These are phyloP conservation scores for Neotoxoptera formosana DNA, from an alignment of 1,140 invertebrate species.

Conservation along the genomic window DNA sequence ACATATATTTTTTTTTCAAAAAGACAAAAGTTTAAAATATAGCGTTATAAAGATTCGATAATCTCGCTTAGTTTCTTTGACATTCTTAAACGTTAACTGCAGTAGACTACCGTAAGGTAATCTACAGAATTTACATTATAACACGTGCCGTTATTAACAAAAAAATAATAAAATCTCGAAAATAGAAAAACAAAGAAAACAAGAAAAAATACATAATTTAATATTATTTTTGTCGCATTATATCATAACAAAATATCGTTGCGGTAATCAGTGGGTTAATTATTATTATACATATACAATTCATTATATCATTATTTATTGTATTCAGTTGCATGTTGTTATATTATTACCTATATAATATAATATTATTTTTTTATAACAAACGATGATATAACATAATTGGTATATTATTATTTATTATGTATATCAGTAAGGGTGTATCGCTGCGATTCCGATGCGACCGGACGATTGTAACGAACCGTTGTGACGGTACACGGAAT, in stretches of 20 bases:
- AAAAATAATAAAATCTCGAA: neutral
- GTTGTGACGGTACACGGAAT: conserved; percentile 60
- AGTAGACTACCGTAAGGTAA: neutral
- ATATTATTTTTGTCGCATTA: neutral
- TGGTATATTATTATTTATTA: no score
- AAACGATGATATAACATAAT: neutral
- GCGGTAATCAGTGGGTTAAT: neutral
- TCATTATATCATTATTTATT: neutral
- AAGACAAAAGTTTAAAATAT: neutral
- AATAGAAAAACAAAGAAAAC: conserved; percentile 1
- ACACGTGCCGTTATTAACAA: neutral
- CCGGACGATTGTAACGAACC: conserved; percentile 61
- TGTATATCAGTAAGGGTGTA: conserved; percentile 65
- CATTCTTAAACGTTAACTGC: neutral
- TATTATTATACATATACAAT: neutral
- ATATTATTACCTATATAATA: neutral
- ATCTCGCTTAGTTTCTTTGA: neutral
- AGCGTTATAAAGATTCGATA: neutral
- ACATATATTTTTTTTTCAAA: neutral
- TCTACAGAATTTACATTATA: neutral
- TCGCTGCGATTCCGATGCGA: conserved; percentile 66
- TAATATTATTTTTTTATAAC: no score
- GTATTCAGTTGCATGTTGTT: neutral
- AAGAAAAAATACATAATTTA: neutral
- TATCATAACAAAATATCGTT: neutral